Conservation (phyloP, 2,797 vertebrate species). For the Lerista edwardsae region DNA sequence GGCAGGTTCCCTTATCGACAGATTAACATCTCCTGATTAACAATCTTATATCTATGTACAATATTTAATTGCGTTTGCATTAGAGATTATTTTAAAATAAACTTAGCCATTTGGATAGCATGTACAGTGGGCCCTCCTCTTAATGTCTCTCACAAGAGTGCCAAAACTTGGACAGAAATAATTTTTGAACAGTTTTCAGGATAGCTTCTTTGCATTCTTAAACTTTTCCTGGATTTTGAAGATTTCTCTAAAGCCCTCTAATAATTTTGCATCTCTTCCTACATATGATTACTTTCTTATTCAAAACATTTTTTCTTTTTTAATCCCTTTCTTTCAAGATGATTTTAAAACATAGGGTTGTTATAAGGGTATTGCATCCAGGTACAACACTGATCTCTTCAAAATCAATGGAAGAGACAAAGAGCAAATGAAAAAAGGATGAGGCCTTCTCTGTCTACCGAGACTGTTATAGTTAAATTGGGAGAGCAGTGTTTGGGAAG, state of each 20-base stretch:
- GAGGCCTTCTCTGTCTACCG: neutral
- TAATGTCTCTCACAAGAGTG: no score
- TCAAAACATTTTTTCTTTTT: neutral
- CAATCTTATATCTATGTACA: no score
- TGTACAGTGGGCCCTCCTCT: no score
- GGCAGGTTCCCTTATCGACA: no score
- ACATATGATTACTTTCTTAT: neutral
- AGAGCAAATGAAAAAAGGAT: neutral
- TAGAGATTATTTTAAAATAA: no score
- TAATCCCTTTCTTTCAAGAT: neutral
- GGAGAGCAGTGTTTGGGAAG: conserved; percentile 13
- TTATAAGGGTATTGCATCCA: conserved; percentile 26
- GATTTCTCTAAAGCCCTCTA: neutral
- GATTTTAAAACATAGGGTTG: conserved; percentile 7
- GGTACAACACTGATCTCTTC: neutral
- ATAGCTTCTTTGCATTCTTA: neutral
- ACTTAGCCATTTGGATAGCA: no score
- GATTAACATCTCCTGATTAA: no score
- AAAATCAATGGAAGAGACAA: conserved; percentile 15
- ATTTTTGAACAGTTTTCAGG: no score
- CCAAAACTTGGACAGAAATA: no score
- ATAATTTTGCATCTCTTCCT: neutral
- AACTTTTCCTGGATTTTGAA: neutral
- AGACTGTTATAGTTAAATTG: neutral
- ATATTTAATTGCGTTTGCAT: no score